Evolutionary conservation across 2,113 vertebrate species (phyloP).

Genomic region (Tupaia chinensis): DNA sequence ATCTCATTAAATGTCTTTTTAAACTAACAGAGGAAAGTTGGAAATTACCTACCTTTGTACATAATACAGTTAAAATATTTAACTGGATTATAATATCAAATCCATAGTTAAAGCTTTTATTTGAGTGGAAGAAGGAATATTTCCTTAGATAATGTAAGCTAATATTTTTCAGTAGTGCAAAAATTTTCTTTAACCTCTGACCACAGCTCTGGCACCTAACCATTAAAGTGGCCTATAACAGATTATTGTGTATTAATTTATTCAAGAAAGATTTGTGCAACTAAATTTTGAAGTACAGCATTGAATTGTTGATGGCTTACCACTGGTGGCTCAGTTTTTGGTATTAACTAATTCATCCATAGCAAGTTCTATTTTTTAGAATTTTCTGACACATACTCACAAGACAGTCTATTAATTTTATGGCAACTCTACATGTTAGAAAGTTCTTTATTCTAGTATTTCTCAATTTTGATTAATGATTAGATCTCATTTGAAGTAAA

Average conservation of each 20-base stretch:
- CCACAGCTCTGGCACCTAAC: background rate
- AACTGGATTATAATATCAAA: constrained; percentile 46
- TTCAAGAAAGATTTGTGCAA: background rate
- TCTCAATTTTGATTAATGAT: constrained; percentile 33
- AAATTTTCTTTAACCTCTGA: constrained; percentile 25
- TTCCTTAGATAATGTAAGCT: constrained; percentile 14
- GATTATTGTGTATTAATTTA: constrained; percentile 30
- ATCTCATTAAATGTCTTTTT: constrained; percentile 41
- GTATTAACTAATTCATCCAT: background rate
- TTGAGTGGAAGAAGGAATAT: constrained; percentile 14
- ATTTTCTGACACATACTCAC: constrained; percentile 4
- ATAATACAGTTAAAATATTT: constrained; percentile 59
- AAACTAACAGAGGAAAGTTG: constrained; percentile 28
- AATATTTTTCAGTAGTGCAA: constrained; percentile 15
- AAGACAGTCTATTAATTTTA: constrained; percentile 16
- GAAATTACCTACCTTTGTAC: constrained; percentile 30
- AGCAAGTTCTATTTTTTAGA: constrained; percentile 16
- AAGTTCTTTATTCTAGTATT: constrained; percentile 26
- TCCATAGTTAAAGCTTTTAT: background rate
- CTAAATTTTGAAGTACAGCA: constrained; percentile 1
- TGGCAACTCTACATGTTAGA: constrained; percentile 14
- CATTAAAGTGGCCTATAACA: background rate
- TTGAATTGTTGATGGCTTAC: constrained; percentile 19
- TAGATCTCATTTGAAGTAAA: constrained; percentile 40
- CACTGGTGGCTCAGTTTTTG: constrained; percentile 28